These are phyloP conservation scores for Diplodus puntazzo DNA, from an alignment of 2,797 vertebrate genomes.

Conservation along the genomic window DNA sequence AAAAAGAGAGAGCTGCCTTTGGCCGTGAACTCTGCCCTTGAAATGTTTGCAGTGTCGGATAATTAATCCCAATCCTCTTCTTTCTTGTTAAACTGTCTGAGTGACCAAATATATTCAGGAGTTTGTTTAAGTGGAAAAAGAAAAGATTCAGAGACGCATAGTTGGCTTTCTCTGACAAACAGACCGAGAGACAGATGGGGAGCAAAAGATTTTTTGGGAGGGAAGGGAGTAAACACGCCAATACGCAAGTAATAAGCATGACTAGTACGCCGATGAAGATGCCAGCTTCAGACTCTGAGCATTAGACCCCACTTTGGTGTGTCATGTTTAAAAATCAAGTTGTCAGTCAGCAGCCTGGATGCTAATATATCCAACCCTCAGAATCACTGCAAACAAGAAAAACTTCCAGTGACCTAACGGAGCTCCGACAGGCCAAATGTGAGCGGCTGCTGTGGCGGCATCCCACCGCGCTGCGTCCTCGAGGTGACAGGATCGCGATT, in stretches of 20 bases:
- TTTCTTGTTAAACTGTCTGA: conserved; percentile 41
- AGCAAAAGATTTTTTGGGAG: conserved; percentile 55
- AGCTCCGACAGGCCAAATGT: conserved; percentile 33
- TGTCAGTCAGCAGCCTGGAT: conserved; percentile 34
- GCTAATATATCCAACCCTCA: conserved; percentile 30
- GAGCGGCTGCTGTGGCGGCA: conserved; percentile 45
- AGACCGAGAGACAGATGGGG: conserved; percentile 76
- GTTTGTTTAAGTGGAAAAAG: conserved; percentile 47
- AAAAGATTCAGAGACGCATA: conserved; percentile 55
- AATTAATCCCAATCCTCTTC: conserved; percentile 67
- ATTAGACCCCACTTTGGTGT: conserved; percentile 58
- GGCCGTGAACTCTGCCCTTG: conserved; percentile 58
- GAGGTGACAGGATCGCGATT: conserved; percentile 60
- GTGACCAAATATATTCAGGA: conserved; percentile 51
- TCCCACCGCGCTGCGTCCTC: conserved; percentile 16
- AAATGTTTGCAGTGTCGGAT: conserved; percentile 56
- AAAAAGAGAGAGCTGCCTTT: conserved; percentile 33
- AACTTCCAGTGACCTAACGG: conserved; percentile 38
- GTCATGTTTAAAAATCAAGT: conserved; percentile 62
- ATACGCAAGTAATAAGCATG: conserved; percentile 67
- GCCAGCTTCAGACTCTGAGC: conserved; percentile 49
- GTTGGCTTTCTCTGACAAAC: conserved; percentile 65
- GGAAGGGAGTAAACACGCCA: conserved; percentile 59
- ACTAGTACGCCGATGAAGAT: conserved; percentile 46
- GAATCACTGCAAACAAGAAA: conserved; percentile 22